Evolutionary conservation across 2,797 vertebrate genomes (phyloP).

Genomic region (Ispidina lecontei): DNA sequence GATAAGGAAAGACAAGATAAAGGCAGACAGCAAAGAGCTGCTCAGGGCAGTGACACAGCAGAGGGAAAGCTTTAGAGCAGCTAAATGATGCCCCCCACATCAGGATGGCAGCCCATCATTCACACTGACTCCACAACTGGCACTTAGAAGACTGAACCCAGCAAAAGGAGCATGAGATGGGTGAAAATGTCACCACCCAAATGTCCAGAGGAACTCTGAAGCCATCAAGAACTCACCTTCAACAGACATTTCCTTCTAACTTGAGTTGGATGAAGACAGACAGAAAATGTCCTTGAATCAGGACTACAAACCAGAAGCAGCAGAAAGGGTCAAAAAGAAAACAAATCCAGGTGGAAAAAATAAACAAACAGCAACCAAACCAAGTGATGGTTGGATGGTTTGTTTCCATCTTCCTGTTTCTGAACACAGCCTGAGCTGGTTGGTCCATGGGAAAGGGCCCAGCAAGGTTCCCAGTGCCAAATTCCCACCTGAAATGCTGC

Average conservation of each 20-base stretch:
- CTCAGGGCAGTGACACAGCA: not conserved
- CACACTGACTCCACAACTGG: fast-evolving
- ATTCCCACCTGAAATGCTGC: not conserved
- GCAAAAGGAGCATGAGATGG: not conserved
- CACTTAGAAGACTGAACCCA: not conserved
- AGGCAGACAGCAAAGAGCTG: not conserved
- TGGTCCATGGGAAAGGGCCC: not conserved
- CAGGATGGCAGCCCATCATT: not conserved
- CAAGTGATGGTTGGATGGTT: not conserved
- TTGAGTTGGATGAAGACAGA: not conserved
- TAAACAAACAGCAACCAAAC: fast-evolving
- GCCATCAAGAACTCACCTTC: too few species aligned
- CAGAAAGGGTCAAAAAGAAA: not conserved
- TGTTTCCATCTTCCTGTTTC: fast-evolving
- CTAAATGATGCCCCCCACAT: not conserved
- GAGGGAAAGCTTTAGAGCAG: not conserved
- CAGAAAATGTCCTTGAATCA: not conserved
- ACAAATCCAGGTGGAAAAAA: not conserved
- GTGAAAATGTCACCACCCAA: not conserved
- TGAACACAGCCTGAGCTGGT: fast-evolving
- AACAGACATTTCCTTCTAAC: fast-evolving
- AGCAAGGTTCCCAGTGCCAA: not conserved
- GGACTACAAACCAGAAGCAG: not conserved
- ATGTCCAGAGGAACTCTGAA: not conserved
- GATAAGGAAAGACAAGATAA: not conserved